Conservation (phyloP, 2,113 vertebrate species). For the Eclectus roratus region DNA sequence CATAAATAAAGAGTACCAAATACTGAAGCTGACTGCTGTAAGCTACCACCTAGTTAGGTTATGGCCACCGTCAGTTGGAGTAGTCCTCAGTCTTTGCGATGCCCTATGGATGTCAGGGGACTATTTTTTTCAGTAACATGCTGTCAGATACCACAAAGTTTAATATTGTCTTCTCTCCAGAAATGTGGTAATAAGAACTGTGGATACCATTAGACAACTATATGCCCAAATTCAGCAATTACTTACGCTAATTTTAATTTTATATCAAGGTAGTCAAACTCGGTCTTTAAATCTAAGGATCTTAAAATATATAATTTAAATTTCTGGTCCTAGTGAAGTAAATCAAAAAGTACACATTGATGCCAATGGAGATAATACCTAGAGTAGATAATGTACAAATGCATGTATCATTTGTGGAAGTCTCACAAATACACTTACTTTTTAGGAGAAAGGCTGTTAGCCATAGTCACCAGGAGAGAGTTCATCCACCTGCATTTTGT, state of each 20-base stretch:
- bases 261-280: not conserved
- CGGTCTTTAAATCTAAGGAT: not conserved
- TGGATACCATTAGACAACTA: not conserved
- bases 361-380: not conserved
- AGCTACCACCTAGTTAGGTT: not conserved
- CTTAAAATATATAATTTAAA: not conserved
- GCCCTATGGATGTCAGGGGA: not conserved
- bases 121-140: not conserved
- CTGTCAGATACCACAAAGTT: not conserved
- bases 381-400: not conserved
- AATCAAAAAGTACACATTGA: not conserved
- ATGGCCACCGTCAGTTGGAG: not conserved
- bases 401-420: not conserved
- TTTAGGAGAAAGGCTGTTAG: not conserved
- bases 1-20: slow-evolving; percentile 24
- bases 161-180: not conserved
- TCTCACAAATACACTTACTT: not conserved
- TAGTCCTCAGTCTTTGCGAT: not conserved
- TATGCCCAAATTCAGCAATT: not conserved
- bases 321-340: not conserved
- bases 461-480: not conserved
- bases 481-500: not conserved
- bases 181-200: not conserved
- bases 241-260: not conserved
- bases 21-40: not conserved